These are phyloP conservation scores for Rhingia campestris DNA, from an alignment of 2,888 invertebrate genomes.

Conservation along the genomic window DNA sequence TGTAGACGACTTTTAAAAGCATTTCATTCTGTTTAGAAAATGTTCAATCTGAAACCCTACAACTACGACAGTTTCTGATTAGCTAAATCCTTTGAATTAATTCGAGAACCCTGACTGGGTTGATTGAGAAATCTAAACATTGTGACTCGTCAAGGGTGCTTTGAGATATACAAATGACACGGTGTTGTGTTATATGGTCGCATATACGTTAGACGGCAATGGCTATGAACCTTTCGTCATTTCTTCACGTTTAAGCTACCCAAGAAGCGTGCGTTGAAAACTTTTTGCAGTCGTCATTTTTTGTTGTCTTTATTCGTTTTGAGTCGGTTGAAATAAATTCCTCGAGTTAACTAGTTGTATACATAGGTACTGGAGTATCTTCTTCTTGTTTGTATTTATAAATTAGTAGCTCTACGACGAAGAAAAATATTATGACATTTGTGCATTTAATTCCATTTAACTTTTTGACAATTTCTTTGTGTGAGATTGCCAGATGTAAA, in stretches of 20 bases:
- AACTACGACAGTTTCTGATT: slow-evolving; percentile 69
- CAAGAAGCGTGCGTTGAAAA: slow-evolving; percentile 21
- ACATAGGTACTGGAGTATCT: too few species aligned
- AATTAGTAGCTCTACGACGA: too few species aligned
- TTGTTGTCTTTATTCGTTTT: neutral
- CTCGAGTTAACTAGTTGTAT: too few species aligned
- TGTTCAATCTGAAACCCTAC: slow-evolving; percentile 71
- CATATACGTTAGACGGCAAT: slow-evolving; percentile 21
- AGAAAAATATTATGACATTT: too few species aligned
- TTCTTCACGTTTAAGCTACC: slow-evolving; percentile 17
- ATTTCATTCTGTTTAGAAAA: slow-evolving; percentile 52
- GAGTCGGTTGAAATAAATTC: neutral
- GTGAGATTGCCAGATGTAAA: too few species aligned
- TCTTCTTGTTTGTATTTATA: too few species aligned
- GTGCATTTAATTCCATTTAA: too few species aligned
- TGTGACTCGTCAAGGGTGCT: slow-evolving; percentile 52
- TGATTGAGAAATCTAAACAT: slow-evolving; percentile 73
- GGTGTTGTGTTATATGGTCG: slow-evolving; percentile 20
- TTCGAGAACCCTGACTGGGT: slow-evolving; percentile 64
- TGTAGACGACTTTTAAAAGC: slow-evolving; percentile 23
- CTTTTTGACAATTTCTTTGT: too few species aligned
- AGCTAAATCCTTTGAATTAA: slow-evolving; percentile 72
- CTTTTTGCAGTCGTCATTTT: slow-evolving; percentile 3
- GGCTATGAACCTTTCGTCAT: slow-evolving; percentile 45
- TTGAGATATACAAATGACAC: slow-evolving; percentile 45